Evolutionary conservation across 2,113 vertebrate species (phyloP), one percentile per base, ranked within the genome.

Genomic region (Calyptommatus sinebrachiatus): DNA sequence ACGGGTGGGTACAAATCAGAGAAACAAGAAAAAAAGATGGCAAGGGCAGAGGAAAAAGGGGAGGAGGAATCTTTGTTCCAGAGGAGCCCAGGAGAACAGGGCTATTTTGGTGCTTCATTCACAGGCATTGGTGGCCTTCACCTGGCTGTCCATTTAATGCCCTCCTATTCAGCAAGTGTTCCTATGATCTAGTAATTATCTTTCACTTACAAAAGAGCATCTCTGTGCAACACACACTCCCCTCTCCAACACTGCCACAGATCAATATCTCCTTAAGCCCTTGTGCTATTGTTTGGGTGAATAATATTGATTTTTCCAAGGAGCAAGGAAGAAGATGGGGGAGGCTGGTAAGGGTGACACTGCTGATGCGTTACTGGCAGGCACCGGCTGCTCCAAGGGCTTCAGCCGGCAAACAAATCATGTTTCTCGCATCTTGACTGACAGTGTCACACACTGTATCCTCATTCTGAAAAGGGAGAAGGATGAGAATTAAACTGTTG

Each of bases 151-250:
- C 89, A 75, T 92, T 91, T 90, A 91, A 92, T 91, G 80, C 87
- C 84, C 87, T 87, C 83, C 90, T 88, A 92, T 94, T 91, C 92
- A 92, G 88, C 75, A 87, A 90, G 83, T 71, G 89, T 88, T 85
- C 91, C 79, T 83, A 90, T 93, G 91, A 92, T 91, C 91, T 88
- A 87, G 89, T 90, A 93, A 93, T 94, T 94, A 94, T 92, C 92
- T 92, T 93, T 89, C 80, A 83, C 87, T 90, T 87, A 93, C 86
- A 93, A 93, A 94, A 93, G 92, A 92, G 88, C 91, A 93, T 88
- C 88, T 89, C 89, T 76, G 77, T 92, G 91, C 89, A 92, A 92
- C 87, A 91, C 91, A 91, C 35, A 83, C 88, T 90, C 81, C 88
- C 86, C 80, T 89, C 84, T 90, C 78, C 4, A 0, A 76, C 86